Percentiles rank a stretch among this genome's conserved stretches.
Evolutionary conservation across 2,797 vertebrate genomes (phyloP).

Genomic region (Pagetopsis macropterus): DNA sequence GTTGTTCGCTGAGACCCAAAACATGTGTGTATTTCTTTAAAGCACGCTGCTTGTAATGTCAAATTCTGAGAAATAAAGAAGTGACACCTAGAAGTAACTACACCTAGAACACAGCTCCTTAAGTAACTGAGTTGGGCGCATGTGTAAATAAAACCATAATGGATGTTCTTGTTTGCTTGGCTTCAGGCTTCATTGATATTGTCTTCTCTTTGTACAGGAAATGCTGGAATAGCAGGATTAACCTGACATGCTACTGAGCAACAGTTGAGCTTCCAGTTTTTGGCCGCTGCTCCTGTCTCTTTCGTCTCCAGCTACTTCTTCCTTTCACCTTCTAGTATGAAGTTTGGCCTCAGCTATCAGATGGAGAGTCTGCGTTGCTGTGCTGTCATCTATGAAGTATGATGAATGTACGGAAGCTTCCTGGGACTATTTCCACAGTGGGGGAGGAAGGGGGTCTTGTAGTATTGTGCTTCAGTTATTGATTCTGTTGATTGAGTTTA

Average conservation of each 20-base stretch:
- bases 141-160: background rate
- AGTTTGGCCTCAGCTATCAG: constrained; percentile 60
- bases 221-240: constrained; percentile 80
- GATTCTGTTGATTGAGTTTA: constrained; percentile 55
- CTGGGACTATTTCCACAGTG: constrained; percentile 44
- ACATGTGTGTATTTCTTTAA: background rate
- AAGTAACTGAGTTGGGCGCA: background rate
- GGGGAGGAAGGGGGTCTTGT: constrained; percentile 46
- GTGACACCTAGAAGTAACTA: background rate
- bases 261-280: constrained; percentile 47
- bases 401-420: constrained; percentile 72
- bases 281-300: constrained; percentile 60
- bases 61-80: background rate
- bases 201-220: constrained; percentile 74
- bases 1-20: background rate
- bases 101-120: background rate
- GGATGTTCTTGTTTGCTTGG: constrained; percentile 25
- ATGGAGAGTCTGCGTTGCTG: constrained; percentile 53
- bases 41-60: background rate
- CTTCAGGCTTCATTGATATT: constrained; percentile 28
- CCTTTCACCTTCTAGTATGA: constrained; percentile 67
- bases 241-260: constrained; percentile 52
- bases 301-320: constrained; percentile 68
- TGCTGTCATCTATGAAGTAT: constrained; percentile 66
- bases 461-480: constrained; percentile 50